Evolutionary conservation across 2,113 vertebrate species (phyloP), one percentile per base, ranked within the genome.

Genomic region (Istiophorus platypterus): DNA sequence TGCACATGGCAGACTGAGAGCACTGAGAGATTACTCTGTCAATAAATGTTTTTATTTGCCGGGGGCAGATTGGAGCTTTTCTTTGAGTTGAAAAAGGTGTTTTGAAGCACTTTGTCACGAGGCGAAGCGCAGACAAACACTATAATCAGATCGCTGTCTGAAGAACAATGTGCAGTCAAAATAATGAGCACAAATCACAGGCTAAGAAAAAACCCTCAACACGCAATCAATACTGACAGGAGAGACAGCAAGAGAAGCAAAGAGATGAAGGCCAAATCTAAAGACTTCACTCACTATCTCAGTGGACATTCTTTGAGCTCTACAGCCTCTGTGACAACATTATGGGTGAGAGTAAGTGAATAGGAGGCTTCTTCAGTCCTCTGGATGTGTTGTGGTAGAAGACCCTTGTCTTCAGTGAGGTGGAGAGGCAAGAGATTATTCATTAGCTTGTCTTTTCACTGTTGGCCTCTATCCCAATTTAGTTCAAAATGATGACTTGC

Each of bases 11-110:
- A 83, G 76, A 56, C 61, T 31, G 69, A 73, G 72, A 77, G 54
- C 56, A 69, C 59, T 45, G 81, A 80, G 82, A 87, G 74, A 92
- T 92, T 91, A 91, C 42, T 34, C 69, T 91, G 92, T 93, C 91
- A 85, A 91, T 93, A 91, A 87, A 85, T 90, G 90, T 83, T 89
- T 90, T 91, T 89, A 82, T 91, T 81, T 87, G 82, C 79, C 15
- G 1, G n/a, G 22, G 62, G 63, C 37, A 37, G 79, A 82, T 65
- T 57, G 59, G 37, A 83, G 81, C 81, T 84, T 72, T 76, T 83
- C 81, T 75, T 34, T 26, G 76, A 91, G 78, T 79, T 90, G 88
- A 90, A 90, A 90, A 90, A 85, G 83, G 61, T 88, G 69, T 89
- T 89, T 82, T 87, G 85, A 91, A 87, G 85, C 85, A 81, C 78